phyloP scores from a whole-genome alignment of 2,113 vertebrate genomes.

The Rhinoptilus africanus region DNA sequence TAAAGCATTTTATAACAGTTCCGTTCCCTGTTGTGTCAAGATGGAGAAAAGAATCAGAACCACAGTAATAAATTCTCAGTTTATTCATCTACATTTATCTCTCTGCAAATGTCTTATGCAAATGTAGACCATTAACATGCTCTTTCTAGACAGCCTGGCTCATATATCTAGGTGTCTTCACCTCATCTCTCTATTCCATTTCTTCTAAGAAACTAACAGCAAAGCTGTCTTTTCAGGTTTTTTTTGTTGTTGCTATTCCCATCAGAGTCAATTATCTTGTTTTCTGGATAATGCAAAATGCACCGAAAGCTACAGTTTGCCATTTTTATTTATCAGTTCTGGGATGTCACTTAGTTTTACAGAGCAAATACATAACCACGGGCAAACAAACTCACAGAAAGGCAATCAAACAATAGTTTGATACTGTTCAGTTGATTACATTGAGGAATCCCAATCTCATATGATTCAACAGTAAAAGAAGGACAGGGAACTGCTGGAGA shows the following conservation, averaged over 20 bases:
- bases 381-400: neutral
- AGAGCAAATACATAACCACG: neutral
- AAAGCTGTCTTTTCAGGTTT: neutral
- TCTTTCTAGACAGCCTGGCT: neutral
- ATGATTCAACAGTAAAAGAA: neutral
- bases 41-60: slow-evolving; percentile 24
- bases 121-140: slow-evolving; percentile 26
- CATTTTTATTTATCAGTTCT: neutral
- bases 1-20: slow-evolving; percentile 29
- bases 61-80: slow-evolving; percentile 41
- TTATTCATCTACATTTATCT: slow-evolving; percentile 35
- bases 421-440: neutral
- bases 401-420: neutral
- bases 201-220: neutral
- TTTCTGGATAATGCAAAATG: neutral
- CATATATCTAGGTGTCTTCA: neutral
- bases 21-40: neutral
- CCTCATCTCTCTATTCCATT: neutral
- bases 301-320: neutral
- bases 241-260: neutral
- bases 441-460: neutral
- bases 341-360: neutral
- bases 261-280: neutral
- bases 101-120: slow-evolving; percentile 33
- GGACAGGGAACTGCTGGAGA: too few species aligned